Conservation (phyloP, 2,113 vertebrate species). For the Okapia johnstoni region DNA sequence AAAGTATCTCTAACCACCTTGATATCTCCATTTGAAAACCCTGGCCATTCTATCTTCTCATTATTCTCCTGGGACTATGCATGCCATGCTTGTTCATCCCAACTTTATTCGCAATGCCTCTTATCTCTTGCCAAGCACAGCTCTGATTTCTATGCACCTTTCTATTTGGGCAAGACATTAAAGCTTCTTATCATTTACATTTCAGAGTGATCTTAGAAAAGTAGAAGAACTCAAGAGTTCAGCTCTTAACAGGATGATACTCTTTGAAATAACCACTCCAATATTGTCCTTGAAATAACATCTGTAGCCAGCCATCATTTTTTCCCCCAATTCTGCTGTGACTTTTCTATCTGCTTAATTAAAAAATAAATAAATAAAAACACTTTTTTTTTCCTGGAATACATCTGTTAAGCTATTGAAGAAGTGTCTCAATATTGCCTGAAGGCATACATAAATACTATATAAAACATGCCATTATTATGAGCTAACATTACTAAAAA, state of each 20-base stretch:
- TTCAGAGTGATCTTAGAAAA: slow-evolving; percentile 77
- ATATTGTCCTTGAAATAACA: slow-evolving; percentile 72
- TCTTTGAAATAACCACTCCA: slow-evolving; percentile 72
- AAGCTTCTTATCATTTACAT: slow-evolving; percentile 76
- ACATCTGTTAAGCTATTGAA: slow-evolving; percentile 13
- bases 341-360: not conserved
- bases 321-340: slow-evolving; percentile 20
- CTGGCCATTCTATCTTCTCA: not conserved
- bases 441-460: not conserved
- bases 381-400: not conserved
- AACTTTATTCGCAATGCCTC: slow-evolving; percentile 64
- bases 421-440: not conserved
- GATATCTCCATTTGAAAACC: slow-evolving; percentile 33
- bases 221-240: slow-evolving; percentile 64
- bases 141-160: slow-evolving; percentile 63
- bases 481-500: not conserved
- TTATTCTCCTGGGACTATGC: slow-evolving; percentile 39
- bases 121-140: slow-evolving; percentile 68
- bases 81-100: slow-evolving; percentile 45
- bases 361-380: not conserved
- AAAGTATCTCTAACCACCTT: not conserved
- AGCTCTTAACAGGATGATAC: slow-evolving; percentile 62
- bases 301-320: slow-evolving; percentile 48
- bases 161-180: slow-evolving; percentile 73
- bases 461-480: not conserved